phyloP scores from a whole-genome alignment of 2,797 vertebrate species.

The Stomatorhinus walkeri region DNA sequence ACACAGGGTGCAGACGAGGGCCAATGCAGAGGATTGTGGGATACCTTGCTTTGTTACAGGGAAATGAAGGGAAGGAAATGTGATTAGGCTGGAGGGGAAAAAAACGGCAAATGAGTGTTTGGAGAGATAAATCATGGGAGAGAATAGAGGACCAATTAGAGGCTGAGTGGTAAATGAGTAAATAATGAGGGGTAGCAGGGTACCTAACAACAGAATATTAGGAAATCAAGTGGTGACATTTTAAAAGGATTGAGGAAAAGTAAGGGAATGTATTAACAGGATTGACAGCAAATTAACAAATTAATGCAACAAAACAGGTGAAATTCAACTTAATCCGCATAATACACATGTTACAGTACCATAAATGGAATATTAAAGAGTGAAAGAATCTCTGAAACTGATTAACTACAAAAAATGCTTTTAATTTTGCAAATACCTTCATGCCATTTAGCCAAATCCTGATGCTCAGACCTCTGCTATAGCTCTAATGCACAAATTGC shows the following conservation, averaged over 20 bases:
- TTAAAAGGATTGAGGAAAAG: neutral
- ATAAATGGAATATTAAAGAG: neutral
- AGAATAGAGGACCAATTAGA: neutral
- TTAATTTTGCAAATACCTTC: neutral
- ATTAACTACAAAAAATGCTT: neutral
- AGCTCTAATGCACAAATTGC: neutral
- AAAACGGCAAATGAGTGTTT: slow-evolving; percentile 41
- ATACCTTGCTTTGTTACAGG: slow-evolving; percentile 68
- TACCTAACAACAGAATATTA: slow-evolving; percentile 5
- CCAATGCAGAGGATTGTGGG: slow-evolving; percentile 30
- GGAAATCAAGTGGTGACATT: neutral
- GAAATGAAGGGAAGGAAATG: slow-evolving; percentile 48
- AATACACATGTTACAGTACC: neutral
- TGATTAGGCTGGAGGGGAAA: slow-evolving; percentile 68
- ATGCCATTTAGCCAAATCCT: neutral
- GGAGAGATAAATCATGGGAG: slow-evolving; percentile 29
- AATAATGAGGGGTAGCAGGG: neutral
- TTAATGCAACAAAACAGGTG: neutral
- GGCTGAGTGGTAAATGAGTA: neutral
- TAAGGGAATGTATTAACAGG: slow-evolving; percentile 3
- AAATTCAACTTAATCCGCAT: neutral
- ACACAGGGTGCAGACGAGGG: slow-evolving; percentile 10
- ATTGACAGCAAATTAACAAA: neutral
- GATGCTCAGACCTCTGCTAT: neutral
- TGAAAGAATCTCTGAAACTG: neutral